Conservation (phyloP, 1,140 invertebrate genomes). For the Antheraea pernyi region DNA sequence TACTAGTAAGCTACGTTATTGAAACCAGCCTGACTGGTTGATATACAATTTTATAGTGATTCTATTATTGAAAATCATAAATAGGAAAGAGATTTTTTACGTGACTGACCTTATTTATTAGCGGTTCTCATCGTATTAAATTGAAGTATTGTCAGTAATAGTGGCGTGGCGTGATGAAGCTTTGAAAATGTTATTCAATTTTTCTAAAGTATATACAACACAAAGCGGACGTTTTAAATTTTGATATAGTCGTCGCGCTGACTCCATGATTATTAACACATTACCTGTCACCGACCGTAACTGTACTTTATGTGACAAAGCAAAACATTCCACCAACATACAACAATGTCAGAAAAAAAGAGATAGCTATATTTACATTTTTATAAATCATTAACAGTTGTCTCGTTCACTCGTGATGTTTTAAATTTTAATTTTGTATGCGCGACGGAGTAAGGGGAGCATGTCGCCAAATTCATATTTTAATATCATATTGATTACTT, state of each 20-base stretch:
- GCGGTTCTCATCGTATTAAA: too few relatives aligned
- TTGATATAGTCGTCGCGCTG: background rate
- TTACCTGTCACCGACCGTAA: slow-evolving; percentile 33
- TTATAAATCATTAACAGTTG: slow-evolving; percentile 8
- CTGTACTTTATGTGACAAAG: slow-evolving; percentile 27
- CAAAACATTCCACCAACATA: slow-evolving; percentile 21
- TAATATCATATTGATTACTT: slow-evolving; percentile 29
- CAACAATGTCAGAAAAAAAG: slow-evolving; percentile 16
- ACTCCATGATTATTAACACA: background rate
- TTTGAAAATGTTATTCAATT: too few relatives aligned
- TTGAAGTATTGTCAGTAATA: too few relatives aligned
- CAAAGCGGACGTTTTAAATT: background rate
- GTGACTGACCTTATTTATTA: too few relatives aligned
- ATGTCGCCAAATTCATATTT: slow-evolving; percentile 34
- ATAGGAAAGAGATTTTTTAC: too few relatives aligned
- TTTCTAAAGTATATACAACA: background rate
- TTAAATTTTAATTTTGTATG: slow-evolving; percentile 29
- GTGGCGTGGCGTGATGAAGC: too few relatives aligned
- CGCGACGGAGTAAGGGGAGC: slow-evolving; percentile 15
- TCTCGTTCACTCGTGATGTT: slow-evolving; percentile 23
- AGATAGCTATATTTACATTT: slow-evolving; percentile 15
- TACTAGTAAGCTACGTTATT: too few relatives aligned
- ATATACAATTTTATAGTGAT: too few relatives aligned
- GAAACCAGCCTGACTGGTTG: too few relatives aligned
- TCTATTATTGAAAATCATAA: too few relatives aligned